These are phyloP conservation scores for Athripsodes cinereus DNA, from an alignment of 2,888 invertebrate genomes.

Conservation along the genomic window DNA sequence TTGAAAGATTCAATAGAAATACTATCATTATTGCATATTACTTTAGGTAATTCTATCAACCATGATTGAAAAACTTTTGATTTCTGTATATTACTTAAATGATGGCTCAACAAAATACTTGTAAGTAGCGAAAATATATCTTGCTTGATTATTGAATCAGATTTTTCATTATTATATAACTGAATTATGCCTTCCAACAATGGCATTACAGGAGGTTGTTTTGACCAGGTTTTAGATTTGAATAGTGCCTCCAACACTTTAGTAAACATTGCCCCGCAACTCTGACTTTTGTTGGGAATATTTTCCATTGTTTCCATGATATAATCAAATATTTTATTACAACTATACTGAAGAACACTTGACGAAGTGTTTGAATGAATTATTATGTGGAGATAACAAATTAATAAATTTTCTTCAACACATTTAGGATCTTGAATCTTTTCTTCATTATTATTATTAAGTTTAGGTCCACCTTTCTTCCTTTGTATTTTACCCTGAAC, in stretches of 20 bases:
- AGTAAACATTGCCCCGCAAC: conserved; percentile 14
- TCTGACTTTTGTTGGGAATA: conserved; percentile 8
- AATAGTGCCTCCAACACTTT: conserved; percentile 29
- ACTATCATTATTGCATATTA: conserved; percentile 45
- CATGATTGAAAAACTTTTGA: conserved; percentile 45
- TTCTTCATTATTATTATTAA: conserved; percentile 15
- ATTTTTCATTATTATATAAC: conserved; percentile 37
- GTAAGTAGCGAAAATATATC: conserved; percentile 43
- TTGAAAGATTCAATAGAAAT: conserved; percentile 49
- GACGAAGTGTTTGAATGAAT: conserved; percentile 33
- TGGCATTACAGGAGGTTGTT: conserved; percentile 36
- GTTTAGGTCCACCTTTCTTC: conserved; percentile 30
- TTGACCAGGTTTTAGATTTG: conserved; percentile 37
- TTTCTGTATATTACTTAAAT: conserved; percentile 38
- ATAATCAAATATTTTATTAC: conserved; percentile 16
- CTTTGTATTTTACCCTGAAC: conserved; percentile 36
- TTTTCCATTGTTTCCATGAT: conserved; percentile 13
- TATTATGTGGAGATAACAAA: conserved; percentile 47
- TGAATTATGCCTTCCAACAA: conserved; percentile 40
- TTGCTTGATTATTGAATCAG: conserved; percentile 36
- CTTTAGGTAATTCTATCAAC: conserved; percentile 50
- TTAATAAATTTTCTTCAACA: conserved; percentile 47
- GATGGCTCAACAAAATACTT: conserved; percentile 42
- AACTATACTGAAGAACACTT: conserved; percentile 5
- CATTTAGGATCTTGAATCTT: conserved; percentile 40